Evolutionary conservation across 35 echinoderm and acorn worm genomes (phyloP), one percentile per base, ranked within the genome.

Genomic region (Acanthaster planci): DNA sequence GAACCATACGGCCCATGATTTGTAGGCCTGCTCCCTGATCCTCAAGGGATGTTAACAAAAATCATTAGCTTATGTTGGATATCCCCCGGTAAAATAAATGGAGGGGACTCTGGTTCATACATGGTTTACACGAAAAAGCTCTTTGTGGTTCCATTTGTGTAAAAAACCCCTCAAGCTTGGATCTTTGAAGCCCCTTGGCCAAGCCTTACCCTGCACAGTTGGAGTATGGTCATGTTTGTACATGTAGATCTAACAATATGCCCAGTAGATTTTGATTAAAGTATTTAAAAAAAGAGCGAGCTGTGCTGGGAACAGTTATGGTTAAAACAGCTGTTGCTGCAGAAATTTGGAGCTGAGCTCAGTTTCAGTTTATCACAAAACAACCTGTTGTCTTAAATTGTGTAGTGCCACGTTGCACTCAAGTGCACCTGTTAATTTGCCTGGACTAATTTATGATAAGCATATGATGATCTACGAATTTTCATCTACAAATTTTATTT

Each of bases 51-150:
- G 14, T 34, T 10, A 34, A 26, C 22, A 47, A 72, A 72, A 72
- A 72, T 72, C 64, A 72, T 72, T 72, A 72, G 64, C 64, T 34
- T 34, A 26, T 72, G 64, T 72, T 72, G 64, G 64, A 72, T 72
- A 72, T 72, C 64, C 64, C 30, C 34, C 30, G 64, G 26, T 72
- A 36, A 72, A 72, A 34, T 72, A 72, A 72, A 72, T 15, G 64
- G 64, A 19, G 64, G 29, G 64, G 64, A 72, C 14, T 26, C 26
- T 72, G 22, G 12, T 72, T 72, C 23, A 72, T 34, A 14, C 30
- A 14, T 26, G 21, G 64, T 72, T 7, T 72, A 72, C 64, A 72
- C 30, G 64, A 34, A 72, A 72, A 72, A 72, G 64, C 64, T 72
- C 29, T 72, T 72, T 72, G 64, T 72, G 64, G 64, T 21, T 31